Evolutionary conservation across 92 coral and sea anemone species (phyloP).

Genomic region (Phenganax subtilis): DNA sequence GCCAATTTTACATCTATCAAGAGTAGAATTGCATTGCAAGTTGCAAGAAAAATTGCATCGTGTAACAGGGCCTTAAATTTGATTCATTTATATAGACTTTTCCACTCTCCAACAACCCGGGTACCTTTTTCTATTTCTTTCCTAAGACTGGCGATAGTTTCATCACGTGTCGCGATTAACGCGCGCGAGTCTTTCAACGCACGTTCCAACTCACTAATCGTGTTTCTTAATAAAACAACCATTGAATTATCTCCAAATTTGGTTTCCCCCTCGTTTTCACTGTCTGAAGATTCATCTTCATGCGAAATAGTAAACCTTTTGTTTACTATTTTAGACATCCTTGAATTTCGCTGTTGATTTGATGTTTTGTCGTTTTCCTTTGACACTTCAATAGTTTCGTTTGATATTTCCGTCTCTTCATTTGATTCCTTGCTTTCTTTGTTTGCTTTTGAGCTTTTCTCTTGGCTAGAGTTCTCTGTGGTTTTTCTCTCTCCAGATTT

Average conservation of each 20-base stretch:
- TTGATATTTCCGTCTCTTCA: background rate
- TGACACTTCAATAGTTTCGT: background rate
- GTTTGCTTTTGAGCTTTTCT: too few relatives aligned
- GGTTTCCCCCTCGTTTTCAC: background rate
- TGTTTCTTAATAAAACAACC: constrained; percentile 58
- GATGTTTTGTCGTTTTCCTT: background rate
- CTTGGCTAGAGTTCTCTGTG: too few relatives aligned
- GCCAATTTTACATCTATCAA: too few relatives aligned
- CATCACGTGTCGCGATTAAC: constrained; percentile 74
- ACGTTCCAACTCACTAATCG: constrained; percentile 85
- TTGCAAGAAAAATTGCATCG: too few relatives aligned
- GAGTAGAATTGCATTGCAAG: too few relatives aligned
- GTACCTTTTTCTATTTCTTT: constrained; percentile 64
- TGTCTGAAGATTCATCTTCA: constrained; percentile 8
- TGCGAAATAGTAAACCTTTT: constrained; percentile 16
- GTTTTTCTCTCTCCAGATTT: too few relatives aligned
- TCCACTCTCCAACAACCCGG: background rate
- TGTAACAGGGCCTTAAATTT: too few relatives aligned
- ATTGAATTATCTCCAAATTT: constrained; percentile 10
- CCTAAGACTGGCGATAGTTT: constrained; percentile 62
- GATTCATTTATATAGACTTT: background rate
- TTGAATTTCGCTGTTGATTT: background rate
- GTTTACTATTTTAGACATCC: background rate
- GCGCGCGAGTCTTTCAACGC: constrained; percentile 81
- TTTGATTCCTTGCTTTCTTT: background rate